Evolutionary conservation across 2,888 invertebrate species (phyloP), one percentile per base, ranked within the genome.

Genomic region (Pollenia griseotomentosa): DNA sequence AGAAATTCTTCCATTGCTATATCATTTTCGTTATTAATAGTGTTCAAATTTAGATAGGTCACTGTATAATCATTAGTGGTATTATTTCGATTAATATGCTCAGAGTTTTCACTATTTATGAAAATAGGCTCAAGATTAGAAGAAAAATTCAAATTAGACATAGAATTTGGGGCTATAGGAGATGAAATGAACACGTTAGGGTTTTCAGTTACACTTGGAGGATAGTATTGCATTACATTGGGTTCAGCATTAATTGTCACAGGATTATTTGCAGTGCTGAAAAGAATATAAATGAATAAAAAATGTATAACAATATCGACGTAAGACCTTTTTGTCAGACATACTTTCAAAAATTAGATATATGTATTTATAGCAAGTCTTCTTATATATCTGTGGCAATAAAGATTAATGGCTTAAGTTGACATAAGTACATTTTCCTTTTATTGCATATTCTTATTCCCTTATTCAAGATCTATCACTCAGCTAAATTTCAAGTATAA

Each of bases 1-100:
- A 90, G 88, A 80, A 90, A 90, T 23, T 90, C 90, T 23, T 90
- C 90, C 90, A 90, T 90, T 40, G 89, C 88, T 33, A 90, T 88
- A 11, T 90, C 89, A 10, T 23, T 42, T 19, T 88, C 89, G 10
- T 63, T 51, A 57, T 80, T 81, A 19, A 75, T 74, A n/a, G 46
- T 61, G 42, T 59, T 66, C 44, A 33, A 11, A 65, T 77, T 75
- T 51, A 77, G 23, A 40, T 77, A 40, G 11, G 46, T 59, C 46
- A 61, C 61, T 19, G 65, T 57, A 2, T 55, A 73, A 16, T 82
- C 44, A 23, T 40, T 40, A 46, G 46, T 70, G n/a, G 12, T 14
- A 59, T 33, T n/a, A 14, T 70, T 53, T 6, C 16, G 44, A 55
- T 63, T 23, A 3, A 57, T 57, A 42, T 55, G 63, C 14, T 89